Evolutionary conservation across 1,140 invertebrate species (phyloP).

Genomic region (Eueides isabella): DNA sequence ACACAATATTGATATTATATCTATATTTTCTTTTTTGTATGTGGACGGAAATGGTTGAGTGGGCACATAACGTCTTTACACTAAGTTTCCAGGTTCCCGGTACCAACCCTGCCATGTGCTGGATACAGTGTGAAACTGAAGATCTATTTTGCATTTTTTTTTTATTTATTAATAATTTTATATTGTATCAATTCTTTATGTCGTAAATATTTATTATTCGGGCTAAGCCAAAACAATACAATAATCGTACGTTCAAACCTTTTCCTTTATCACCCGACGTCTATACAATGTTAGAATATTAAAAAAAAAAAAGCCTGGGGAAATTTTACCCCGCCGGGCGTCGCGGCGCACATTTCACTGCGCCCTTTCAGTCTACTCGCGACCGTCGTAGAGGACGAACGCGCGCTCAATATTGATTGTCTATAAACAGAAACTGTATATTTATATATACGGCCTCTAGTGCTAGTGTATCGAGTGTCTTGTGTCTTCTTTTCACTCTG

Average conservation of each 20-base stretch:
- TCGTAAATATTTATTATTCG: background rate
- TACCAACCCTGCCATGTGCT: too few species aligned
- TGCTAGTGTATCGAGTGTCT: constrained; percentile 21
- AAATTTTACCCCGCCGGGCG: constrained; percentile 26
- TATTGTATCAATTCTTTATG: background rate
- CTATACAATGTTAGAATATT: constrained; percentile 19
- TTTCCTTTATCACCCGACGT: background rate
- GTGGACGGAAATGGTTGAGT: too few species aligned
- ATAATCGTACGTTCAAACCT: background rate
- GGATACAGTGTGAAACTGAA: too few species aligned
- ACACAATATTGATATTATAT: background rate
- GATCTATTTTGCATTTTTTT: background rate
- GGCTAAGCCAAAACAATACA: background rate
- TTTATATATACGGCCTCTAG: constrained; percentile 18
- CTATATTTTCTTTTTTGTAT: background rate
- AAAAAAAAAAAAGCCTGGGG: constrained; percentile 26
- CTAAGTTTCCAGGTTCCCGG: too few species aligned
- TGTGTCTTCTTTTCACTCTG: constrained; percentile 15
- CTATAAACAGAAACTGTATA: constrained; percentile 31
- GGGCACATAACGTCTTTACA: too few species aligned
- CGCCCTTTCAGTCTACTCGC: constrained; percentile 39
- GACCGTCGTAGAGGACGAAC: constrained; percentile 28
- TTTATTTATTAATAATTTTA: background rate
- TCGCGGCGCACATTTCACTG: constrained; percentile 31
- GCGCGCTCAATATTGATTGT: constrained; percentile 27